Evolutionary conservation across 2,797 vertebrate species (phyloP), one percentile per base, ranked within the genome.

Genomic region (Enteromius unitaeniatus): DNA sequence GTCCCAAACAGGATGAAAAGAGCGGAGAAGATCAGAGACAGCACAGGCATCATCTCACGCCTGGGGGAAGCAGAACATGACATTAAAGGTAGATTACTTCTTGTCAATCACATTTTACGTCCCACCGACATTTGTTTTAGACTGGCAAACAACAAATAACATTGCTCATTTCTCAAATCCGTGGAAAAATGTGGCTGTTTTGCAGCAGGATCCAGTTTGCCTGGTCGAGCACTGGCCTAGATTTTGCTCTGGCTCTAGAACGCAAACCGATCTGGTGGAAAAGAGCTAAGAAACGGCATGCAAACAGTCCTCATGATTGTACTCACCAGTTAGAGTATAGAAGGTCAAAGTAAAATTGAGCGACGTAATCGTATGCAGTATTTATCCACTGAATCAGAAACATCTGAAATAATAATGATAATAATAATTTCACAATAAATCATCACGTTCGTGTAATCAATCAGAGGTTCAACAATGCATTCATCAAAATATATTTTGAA

Each of bases 1-100:
- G 98, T 99, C 85, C 98, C 98, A 15, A 99, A 99, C 87, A 99
- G 93, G 92, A 99, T 99, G 94, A 99, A 99, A 87, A 99, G 94
- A 0, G 96, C 97, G 0, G 98, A 99, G 93, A 99, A 99, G 88
- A 99, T 96, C 89, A 99, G 92, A 60, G 98, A 99, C 72, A 99
- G 93, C 3, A 99, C 95, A 0, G 97, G 98, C 97, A 99, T 99
- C 97, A 99, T 97, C 88, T 99, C 98, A 83, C 97, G 94, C 98
- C 98, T 99, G 88, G n/a, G 93, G 87, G 19, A 69, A 40, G 26
- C 10, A 77, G 6, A 75, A 17, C 21, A 10, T 9, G 6, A 76
- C n/a, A n/a, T n/a, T 23, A 40, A 14, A 64, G 15, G 26, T 13
- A 15, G 15, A 62, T 62, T 28, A 62, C 14, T 14, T 62, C 11